These are phyloP conservation scores for Argynnis bischoffii DNA, from an alignment of 2,888 invertebrate genomes.

Conservation along the genomic window DNA sequence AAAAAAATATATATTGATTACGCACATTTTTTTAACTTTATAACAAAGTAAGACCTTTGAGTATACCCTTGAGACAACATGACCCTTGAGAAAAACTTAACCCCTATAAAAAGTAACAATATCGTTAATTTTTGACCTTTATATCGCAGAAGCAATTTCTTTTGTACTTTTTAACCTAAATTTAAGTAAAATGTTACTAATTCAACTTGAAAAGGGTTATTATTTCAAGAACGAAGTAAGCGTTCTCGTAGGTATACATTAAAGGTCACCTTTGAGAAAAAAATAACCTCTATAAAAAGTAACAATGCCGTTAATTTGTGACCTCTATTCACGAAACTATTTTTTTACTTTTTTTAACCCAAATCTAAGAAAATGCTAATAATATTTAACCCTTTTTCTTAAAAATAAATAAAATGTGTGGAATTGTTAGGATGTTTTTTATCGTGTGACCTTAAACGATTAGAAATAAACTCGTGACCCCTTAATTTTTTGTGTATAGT, in stretches of 20 bases:
- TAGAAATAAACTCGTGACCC: constrained; percentile 7
- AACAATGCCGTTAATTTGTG: constrained; percentile 31
- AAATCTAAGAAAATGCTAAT: constrained; percentile 4
- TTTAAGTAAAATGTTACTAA: neutral
- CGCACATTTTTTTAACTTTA: too few relatives aligned
- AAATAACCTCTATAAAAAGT: constrained; percentile 14
- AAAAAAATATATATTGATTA: too few relatives aligned
- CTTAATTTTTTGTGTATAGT: neutral
- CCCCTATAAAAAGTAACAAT: constrained; percentile 25
- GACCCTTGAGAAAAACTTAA: constrained; percentile 28
- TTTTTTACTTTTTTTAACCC: neutral
- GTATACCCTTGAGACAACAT: neutral
- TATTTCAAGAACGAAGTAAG: too few relatives aligned
- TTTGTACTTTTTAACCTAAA: constrained; percentile 1
- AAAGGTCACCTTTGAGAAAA: constrained; percentile 24
- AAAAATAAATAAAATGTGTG: neutral
- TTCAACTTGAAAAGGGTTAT: constrained; percentile 1
- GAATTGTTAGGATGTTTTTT: neutral
- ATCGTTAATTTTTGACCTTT: constrained; percentile 21
- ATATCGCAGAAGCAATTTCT: neutral
- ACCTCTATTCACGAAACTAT: neutral
- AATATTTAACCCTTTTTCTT: constrained; percentile 5
- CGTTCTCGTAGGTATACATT: too few relatives aligned
- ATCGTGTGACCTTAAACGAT: constrained; percentile 16
- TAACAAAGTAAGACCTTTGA: neutral